These are phyloP conservation scores for Cryptus armator DNA, from an alignment of 2,888 invertebrate species.

Conservation along the genomic window DNA sequence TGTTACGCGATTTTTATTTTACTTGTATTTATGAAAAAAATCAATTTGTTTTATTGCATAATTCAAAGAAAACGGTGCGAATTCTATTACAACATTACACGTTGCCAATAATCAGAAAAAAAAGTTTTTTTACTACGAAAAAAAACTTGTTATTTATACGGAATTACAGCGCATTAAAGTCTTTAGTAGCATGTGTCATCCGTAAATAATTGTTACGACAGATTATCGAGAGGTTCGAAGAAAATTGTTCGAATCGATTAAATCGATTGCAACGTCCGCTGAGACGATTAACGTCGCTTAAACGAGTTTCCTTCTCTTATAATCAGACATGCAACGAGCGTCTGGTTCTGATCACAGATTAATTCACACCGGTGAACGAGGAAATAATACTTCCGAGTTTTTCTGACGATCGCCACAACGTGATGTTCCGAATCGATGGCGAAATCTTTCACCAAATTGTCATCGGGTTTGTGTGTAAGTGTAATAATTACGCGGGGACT, in stretches of 20 bases:
- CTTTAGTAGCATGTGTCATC: constrained; percentile 10
- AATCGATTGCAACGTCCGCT: neutral
- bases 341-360: constrained; percentile 47
- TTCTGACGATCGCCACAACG: constrained; percentile 22
- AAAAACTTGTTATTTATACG: neutral
- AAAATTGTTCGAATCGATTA: constrained; percentile 16
- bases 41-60: neutral
- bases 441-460: constrained; percentile 81
- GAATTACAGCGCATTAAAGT: neutral
- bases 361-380: constrained; percentile 37
- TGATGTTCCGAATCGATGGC: constrained; percentile 79
- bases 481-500: neutral
- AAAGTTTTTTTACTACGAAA: neutral
- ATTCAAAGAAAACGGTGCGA: neutral
- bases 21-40: neutral
- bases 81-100: neutral
- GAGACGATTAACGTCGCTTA: neutral
- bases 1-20: neutral
- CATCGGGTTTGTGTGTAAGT: constrained; percentile 83
- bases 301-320: constrained; percentile 32
- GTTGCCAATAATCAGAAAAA: neutral
- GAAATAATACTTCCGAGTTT: constrained; percentile 19
- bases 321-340: constrained; percentile 58
- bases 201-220: constrained; percentile 12
- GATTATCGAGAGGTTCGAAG: neutral